Base-by-base conservation (phyloP, 2,113 vertebrate genomes). In the Rhinolophus ferrumequinum region DNA sequence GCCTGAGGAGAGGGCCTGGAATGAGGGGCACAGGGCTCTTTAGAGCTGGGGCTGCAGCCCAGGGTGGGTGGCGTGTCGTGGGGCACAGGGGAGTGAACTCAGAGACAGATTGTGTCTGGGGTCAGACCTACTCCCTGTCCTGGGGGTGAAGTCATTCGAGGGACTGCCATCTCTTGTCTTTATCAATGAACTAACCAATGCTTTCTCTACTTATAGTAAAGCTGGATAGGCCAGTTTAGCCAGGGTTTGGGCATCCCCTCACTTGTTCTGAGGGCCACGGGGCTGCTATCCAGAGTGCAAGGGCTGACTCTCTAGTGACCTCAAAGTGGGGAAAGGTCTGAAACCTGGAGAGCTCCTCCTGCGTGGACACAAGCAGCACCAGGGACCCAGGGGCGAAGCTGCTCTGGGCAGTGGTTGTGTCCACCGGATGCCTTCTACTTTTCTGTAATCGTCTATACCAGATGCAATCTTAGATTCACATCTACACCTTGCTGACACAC, bases 241-340 rank as follows among this genome's bases (percentile, higher is more conserved):
- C 8, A 67, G 52, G 19, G 6, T 26, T 0, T 4, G 13, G 75
- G 24, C 0, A n/a, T n/a, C 8, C 33, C 4, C 26, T 75, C 1
- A 47, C 10, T 38, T 90, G 60, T 7, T 88, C 69, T 70, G 16
- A 70, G 72, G 35, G 35, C 38, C 60, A 5, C 0, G 26, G 35
- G 54, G 66, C 38, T 89, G 33, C 35, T 62, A 58, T 41, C 12
- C 35, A 77, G 38, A 14, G 24, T 52, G 2, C 2, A 66, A 77
- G 19, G 44, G 16, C 66, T 70, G n/a, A 21, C 18, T 84, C 54
- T 50, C 11, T 12, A 38, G 18, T 10, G 28, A 47, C 50, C 90
- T 33, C 19, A 2, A 15, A 3, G 18, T 66, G 30, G 64, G 26
- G 28, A 54, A 54, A 60, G 33, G 15, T 75, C 26, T 28, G 22